These are phyloP conservation scores for Tetranychus piercei DNA, from an alignment of 2,888 invertebrate species.

Conservation along the genomic window DNA sequence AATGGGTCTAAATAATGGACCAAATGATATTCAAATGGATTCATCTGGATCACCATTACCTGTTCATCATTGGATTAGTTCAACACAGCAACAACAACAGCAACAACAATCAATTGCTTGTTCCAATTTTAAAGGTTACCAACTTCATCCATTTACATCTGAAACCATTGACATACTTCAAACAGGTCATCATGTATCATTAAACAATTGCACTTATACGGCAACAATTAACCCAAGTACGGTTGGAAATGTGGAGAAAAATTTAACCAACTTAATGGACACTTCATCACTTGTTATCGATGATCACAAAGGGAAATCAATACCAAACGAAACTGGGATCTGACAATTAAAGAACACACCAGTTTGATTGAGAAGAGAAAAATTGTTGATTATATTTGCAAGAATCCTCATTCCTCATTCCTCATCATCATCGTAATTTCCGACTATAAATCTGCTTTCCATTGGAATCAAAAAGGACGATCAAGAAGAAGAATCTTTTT, in stretches of 20 bases:
- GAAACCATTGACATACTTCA: background rate
- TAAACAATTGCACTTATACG: background rate
- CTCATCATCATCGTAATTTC: background rate
- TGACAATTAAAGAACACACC: background rate
- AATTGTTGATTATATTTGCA: background rate
- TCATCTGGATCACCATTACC: background rate
- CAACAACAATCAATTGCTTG: conserved; percentile 1
- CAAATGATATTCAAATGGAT: background rate
- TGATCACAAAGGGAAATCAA: background rate
- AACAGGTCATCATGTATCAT: background rate
- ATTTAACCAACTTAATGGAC: background rate
- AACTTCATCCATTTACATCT: background rate
- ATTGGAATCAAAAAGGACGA: background rate
- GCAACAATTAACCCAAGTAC: background rate
- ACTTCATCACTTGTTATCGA: background rate
- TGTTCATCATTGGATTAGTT: background rate
- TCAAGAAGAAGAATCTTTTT: background rate
- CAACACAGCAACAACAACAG: background rate
- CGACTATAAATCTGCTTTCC: background rate
- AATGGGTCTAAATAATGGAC: background rate
- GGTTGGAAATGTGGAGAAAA: background rate
- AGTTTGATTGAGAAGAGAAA: background rate
- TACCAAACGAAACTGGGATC: conserved; percentile 6
- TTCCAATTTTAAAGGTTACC: background rate
- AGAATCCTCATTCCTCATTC: background rate